These are phyloP conservation scores for Catharus minimus DNA, from an alignment of 2,113 vertebrate genomes.

Conservation along the genomic window DNA sequence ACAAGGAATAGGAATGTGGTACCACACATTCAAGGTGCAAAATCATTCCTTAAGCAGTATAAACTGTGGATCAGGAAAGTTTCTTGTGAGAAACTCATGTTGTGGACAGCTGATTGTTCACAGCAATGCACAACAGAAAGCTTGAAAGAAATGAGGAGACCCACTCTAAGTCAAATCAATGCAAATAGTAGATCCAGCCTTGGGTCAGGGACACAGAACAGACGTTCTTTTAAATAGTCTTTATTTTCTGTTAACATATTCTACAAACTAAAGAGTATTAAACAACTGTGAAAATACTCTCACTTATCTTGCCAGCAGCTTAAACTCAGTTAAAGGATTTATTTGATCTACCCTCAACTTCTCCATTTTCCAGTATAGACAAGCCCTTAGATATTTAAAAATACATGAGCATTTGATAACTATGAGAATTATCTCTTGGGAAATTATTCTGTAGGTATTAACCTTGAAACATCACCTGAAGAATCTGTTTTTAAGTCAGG, in stretches of 20 bases:
- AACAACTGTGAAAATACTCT: background rate
- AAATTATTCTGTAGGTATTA: background rate
- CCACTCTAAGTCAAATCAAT: background rate
- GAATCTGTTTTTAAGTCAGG: background rate
- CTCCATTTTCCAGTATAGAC: background rate
- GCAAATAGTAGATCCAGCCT: background rate
- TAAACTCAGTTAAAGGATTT: conserved; percentile 12
- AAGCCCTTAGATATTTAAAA: background rate
- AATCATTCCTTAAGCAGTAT: background rate
- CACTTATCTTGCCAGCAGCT: background rate
- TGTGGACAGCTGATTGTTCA: background rate
- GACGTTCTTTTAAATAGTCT: background rate
- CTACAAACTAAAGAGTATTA: conserved; percentile 1
- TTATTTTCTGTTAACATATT: background rate
- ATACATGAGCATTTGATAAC: background rate
- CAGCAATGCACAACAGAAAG: background rate
- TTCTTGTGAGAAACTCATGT: background rate
- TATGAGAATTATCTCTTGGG: background rate
- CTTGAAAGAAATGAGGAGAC: background rate
- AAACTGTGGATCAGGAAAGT: background rate
- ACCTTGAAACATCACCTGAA: background rate
- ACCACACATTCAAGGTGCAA: background rate
- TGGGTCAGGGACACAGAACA: background rate
- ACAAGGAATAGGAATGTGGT: background rate
- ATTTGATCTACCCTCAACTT: conserved; percentile 14